Evolutionary conservation across 2,888 invertebrate genomes (phyloP), one percentile per base, ranked within the genome.

Genomic region (Meandrusa payeni): DNA sequence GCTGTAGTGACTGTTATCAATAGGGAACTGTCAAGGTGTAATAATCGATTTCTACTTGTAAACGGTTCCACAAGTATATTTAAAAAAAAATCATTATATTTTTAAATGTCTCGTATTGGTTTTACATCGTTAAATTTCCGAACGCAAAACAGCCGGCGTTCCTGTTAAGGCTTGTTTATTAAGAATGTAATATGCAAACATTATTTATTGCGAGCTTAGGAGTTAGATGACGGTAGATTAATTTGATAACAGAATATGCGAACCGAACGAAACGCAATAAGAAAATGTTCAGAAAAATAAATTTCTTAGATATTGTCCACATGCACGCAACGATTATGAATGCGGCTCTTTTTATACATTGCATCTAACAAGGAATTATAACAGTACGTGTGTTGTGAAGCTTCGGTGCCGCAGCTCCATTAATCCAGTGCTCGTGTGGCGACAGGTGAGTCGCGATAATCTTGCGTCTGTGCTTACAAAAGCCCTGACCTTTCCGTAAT

Each of bases 401-500:
- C 15, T 2, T 15, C 2, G 13, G 17, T 20, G 19, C 7, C 20
- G 7, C 17, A 11, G 26, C 40, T 41, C 40, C 47, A 57, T 60
- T 60, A 60, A 58, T 57, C 57, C 57, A 47, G 47, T 47, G 56
- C 61, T 52, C 61, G 64, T 63, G 60, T 65, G 65, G 61, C 57
- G 81, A 78, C 82, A 83, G 82, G 81, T 82, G 82, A 75, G 69
- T 61, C 44, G 66, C 73, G 80, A 80, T 81, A 79, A 85, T 81
- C 78, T 76, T 75, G 73, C 72, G 74, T 67, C 58, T 64, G 78
- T 71, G 73, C 72, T 62, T 66, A 69, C 72, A 70, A 73, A 71
- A 74, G 63, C 66, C 68, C 61, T 86, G 86, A 86, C 85, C 86
- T 86, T 86, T 86, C 68, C 61, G 65, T 86, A 85, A 85, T 85